Conservation (phyloP, 2,888 invertebrate species). For the Nomada fucata region DNA sequence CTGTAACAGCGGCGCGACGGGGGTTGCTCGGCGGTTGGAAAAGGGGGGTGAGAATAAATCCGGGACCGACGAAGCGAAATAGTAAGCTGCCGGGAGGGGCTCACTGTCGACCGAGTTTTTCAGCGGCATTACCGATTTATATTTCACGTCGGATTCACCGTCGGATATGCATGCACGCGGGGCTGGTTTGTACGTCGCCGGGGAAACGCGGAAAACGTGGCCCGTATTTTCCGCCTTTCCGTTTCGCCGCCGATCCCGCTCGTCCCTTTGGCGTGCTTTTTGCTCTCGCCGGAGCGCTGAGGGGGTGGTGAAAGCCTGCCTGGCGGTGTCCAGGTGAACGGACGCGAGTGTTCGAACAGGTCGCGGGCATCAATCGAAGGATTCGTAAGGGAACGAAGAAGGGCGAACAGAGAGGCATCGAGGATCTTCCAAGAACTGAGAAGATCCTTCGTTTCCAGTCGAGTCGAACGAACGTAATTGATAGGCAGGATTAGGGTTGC, state of each 20-base stretch:
- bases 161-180: constrained; percentile 50
- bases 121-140: constrained; percentile 70
- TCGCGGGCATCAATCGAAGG: not conserved
- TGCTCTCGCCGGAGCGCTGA: not conserved
- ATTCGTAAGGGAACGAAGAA: not conserved
- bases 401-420: no score
- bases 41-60: constrained; percentile 10
- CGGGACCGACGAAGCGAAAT: constrained; percentile 50
- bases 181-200: constrained; percentile 57
- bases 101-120: constrained; percentile 62
- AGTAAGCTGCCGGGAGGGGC: constrained; percentile 40
- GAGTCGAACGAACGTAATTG: no score
- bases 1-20: constrained; percentile 10
- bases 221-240: constrained; percentile 47
- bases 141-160: constrained; percentile 69
- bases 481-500: no score
- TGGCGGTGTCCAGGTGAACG: not conserved
- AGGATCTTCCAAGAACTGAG: no score
- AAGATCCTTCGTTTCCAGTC: no score
- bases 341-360: not conserved
- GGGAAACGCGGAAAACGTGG: constrained; percentile 22
- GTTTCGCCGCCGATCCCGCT: constrained; percentile 23
- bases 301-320: not conserved
- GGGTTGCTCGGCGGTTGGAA: no score
- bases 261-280: constrained; percentile 2